phyloP scores from a whole-genome alignment of 1,140 invertebrate genomes.

The Cydia fagiglandana region DNA sequence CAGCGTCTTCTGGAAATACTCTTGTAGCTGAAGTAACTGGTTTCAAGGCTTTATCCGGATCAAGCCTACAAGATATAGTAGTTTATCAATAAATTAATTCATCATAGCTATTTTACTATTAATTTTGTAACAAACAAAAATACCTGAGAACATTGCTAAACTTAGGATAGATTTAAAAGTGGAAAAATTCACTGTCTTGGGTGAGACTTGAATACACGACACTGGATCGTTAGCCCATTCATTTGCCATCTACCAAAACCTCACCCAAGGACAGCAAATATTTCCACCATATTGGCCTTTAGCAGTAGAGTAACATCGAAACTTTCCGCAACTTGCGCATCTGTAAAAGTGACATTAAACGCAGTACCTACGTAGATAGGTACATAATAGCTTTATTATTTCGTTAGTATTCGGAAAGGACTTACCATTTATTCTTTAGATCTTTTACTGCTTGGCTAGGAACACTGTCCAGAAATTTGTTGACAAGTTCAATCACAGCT shows the following conservation, averaged over 20 bases:
- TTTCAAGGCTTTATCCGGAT: slow-evolving; percentile 80
- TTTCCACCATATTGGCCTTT: too few species aligned
- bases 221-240: too few species aligned
- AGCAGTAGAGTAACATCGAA: too few species aligned
- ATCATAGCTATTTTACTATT: neutral
- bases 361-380: neutral
- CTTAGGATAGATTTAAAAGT: too few species aligned
- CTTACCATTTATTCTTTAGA: slow-evolving; percentile 82
- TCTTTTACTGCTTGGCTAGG: slow-evolving; percentile 79
- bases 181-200: too few species aligned
- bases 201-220: too few species aligned
- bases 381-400: neutral
- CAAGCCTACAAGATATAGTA: slow-evolving; percentile 66
- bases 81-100: neutral
- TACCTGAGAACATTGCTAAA: too few species aligned
- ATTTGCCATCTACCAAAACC: too few species aligned
- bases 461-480: slow-evolving; percentile 83
- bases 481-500: slow-evolving; percentile 84
- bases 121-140: too few species aligned
- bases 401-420: neutral
- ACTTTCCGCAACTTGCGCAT: too few species aligned
- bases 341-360: too few species aligned
- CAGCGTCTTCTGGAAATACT: slow-evolving; percentile 79
- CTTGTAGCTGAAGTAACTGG: slow-evolving; percentile 79
- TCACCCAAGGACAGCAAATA: too few species aligned